Conservation (phyloP, 2,797 vertebrate genomes). For the Poliocrania exsul region DNA sequence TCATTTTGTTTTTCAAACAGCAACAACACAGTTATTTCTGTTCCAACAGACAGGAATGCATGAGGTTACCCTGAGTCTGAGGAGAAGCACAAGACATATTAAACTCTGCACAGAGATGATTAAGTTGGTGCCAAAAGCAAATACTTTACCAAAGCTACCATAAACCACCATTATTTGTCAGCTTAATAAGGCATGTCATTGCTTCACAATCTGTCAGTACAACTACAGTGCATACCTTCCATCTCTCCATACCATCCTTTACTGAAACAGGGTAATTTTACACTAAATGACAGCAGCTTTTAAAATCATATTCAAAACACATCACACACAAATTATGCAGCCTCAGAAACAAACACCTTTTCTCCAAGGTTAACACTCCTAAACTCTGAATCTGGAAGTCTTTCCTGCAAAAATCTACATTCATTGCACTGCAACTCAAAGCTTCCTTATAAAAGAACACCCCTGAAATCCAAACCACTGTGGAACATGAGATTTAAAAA, state of each 20-base stretch:
- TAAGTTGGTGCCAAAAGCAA: background rate
- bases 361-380: background rate
- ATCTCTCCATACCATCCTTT: background rate
- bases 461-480: background rate
- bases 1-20: background rate
- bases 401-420: background rate
- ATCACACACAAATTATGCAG: background rate
- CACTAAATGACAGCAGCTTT: slow-evolving; percentile 38
- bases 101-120: background rate
- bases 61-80: background rate
- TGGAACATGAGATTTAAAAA: background rate
- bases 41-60: background rate
- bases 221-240: background rate
- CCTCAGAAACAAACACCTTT: background rate
- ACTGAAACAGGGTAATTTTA: background rate
- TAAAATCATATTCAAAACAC: background rate
- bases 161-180: background rate
- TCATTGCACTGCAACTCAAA: background rate
- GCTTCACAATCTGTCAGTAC: slow-evolving; percentile 8
- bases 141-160: background rate
- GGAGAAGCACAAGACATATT: background rate
- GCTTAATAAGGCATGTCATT: background rate
- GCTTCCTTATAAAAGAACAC: background rate
- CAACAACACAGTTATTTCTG: background rate
- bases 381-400: background rate